Base-by-base conservation (phyloP, 2,113 vertebrate species). In the Podiceps cristatus region DNA sequence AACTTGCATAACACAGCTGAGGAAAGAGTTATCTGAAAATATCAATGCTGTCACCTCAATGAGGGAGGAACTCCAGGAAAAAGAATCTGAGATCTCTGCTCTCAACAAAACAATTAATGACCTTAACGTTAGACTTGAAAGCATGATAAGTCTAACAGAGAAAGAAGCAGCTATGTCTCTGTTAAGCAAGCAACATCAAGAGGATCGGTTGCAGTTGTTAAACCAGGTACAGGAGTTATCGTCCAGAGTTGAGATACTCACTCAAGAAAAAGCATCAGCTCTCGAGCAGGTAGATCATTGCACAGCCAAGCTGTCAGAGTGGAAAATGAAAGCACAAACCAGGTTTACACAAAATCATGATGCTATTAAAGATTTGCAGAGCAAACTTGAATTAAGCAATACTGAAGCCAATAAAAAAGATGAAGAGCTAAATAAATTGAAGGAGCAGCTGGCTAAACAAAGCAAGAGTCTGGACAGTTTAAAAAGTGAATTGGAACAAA, bases 81-180 rank as follows among this genome's bases (percentile, higher is more conserved):
- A 99, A 45, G 97, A 98, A 63, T 96, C 96, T 4, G 98, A 98
- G 89, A 97, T 99, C 56, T 86, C 86, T 83, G 96, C 96, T 93
- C 98, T 99, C 45, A 98, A 98, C 84, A 92, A 97, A 72, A 96
- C 98, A 4, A 69, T 99, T 45, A 62, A 96, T 82, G 99, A 99
- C 35, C 96, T 99, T 83, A 99, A 98, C 50, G 95, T 89, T 73
- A 98, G 98, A 77, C 98, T 99, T 80, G 98, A 98, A 94, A 97
- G 96, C 90, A 99, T 81, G 50, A 3, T 97, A 56, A 98, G 96
- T 71, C 88, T 98, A 44, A 76, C 96, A 10, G 99, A 99, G 80
- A 99, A 99, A 95, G 99, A 99, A 79, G 98, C 98, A 97, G 98
- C 99, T 94, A 75, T 99, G 91, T 97, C 98, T 81, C 95, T 98